Percentiles rank a stretch among this genome's conserved stretches.
These are phyloP conservation scores for Protula sp. DNA, from an alignment of 2,888 invertebrate species.

Conservation along the genomic window DNA sequence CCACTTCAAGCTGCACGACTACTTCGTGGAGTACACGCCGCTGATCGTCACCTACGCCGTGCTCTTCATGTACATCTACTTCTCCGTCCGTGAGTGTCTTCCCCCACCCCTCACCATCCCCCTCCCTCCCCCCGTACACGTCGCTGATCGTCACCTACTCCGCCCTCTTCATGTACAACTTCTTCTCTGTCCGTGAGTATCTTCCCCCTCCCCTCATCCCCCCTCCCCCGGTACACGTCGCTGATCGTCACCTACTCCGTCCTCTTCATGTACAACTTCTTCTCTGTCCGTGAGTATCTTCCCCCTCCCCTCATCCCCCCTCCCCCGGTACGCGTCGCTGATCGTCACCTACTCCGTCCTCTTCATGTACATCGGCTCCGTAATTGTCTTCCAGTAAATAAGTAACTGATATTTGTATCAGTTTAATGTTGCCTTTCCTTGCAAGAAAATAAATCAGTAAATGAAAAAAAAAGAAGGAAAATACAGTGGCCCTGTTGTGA, in stretches of 20 bases:
- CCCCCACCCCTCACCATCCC: constrained; percentile 71
- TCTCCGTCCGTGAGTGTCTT: constrained; percentile 70
- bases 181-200: constrained; percentile 76
- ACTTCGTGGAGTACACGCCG: constrained; percentile 61
- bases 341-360: constrained; percentile 77
- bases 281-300: constrained; percentile 69
- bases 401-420: background rate
- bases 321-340: constrained; percentile 64
- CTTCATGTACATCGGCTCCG: constrained; percentile 89
- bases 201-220: constrained; percentile 66
- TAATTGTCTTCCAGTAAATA: too few relatives aligned
- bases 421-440: too few relatives aligned
- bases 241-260: constrained; percentile 77
- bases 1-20: constrained; percentile 71
- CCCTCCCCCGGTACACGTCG: constrained; percentile 61
- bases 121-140: constrained; percentile 56
- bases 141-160: constrained; percentile 80
- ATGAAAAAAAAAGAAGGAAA: too few relatives aligned
- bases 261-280: constrained; percentile 87
- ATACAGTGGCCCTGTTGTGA: too few relatives aligned
- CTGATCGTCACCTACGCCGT: constrained; percentile 77
- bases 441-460: too few relatives aligned
- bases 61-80: constrained; percentile 87
- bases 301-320: constrained; percentile 67
- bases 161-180: constrained; percentile 83